phyloP scores from a whole-genome alignment of 2,113 vertebrate genomes.

The Mustela lutreola region DNA sequence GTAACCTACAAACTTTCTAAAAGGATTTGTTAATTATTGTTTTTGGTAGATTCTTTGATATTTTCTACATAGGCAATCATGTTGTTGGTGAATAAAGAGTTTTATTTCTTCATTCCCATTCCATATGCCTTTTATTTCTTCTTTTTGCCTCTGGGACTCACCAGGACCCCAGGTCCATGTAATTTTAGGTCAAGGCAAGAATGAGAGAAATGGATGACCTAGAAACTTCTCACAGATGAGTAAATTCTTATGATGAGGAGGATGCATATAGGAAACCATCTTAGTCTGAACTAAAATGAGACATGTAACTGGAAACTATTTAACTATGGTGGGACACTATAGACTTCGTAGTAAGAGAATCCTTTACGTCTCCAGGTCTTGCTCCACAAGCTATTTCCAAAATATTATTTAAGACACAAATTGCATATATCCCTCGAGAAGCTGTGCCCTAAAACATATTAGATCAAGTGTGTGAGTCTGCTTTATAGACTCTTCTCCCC shows the following conservation, averaged over 20 bases:
- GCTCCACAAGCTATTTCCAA: neutral
- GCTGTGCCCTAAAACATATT: neutral
- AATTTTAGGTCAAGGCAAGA: constrained; percentile 45
- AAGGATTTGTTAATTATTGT: neutral
- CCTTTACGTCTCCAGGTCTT: neutral
- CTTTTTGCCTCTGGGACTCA: neutral
- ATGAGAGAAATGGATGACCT: neutral
- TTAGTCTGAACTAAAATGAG: neutral
- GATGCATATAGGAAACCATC: neutral
- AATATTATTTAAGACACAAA: neutral
- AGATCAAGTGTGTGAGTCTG: neutral
- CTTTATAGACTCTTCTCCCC: neutral
- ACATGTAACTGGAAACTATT: neutral
- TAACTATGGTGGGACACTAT: neutral
- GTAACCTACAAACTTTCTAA: neutral
- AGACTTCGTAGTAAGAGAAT: neutral
- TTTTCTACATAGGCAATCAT: neutral
- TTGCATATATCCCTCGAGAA: neutral
- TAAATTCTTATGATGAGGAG: neutral
- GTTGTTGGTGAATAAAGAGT: neutral
- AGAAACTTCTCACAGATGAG: neutral
- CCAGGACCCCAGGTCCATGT: neutral
- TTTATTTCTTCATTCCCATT: neutral
- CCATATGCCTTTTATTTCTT: neutral
- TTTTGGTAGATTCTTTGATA: neutral